A percentile compares a stretch with the other conserved stretches of the same genome.
phyloP scores from a whole-genome alignment of 2,888 invertebrate species.

The Lampropteryx suffumata region DNA sequence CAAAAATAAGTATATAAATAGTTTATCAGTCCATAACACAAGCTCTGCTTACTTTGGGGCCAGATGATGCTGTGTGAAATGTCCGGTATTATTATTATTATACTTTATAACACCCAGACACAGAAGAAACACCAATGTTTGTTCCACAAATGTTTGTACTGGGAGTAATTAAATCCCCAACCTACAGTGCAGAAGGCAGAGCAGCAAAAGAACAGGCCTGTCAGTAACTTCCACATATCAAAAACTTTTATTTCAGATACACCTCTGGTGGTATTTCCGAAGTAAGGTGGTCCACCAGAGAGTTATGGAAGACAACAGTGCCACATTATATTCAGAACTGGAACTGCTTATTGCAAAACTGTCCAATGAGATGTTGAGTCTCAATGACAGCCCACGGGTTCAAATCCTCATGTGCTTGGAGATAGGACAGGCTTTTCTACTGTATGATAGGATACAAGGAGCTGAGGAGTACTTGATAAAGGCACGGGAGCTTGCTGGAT shows the following conservation, averaged over 20 bases:
- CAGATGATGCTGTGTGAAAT: too few species aligned
- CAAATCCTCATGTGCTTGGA: constrained; percentile 76
- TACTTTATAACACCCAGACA: too few species aligned
- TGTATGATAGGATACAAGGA: constrained; percentile 88
- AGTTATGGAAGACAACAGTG: constrained; percentile 89
- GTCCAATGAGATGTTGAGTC: constrained; percentile 60
- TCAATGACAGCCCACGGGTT: constrained; percentile 53
- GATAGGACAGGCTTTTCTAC: constrained; percentile 86
- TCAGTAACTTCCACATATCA: not conserved
- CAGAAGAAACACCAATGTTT: too few species aligned
- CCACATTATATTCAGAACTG: constrained; percentile 84
- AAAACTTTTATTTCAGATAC: constrained; percentile 47
- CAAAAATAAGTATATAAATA: too few species aligned
- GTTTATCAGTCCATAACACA: too few species aligned
- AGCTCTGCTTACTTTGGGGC: too few species aligned
- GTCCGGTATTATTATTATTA: too few species aligned
- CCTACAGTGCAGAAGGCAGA: too few species aligned
- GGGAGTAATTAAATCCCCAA: too few species aligned
- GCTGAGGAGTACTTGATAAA: constrained; percentile 86
- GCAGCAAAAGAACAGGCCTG: too few species aligned
- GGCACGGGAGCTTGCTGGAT: constrained; percentile 84
- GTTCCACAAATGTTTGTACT: too few species aligned
- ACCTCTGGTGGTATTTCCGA: constrained; percentile 90
- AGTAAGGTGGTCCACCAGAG: constrained; percentile 89
- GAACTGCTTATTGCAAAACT: constrained; percentile 76